Evolutionary conservation across 2,797 vertebrate genomes (phyloP).

Genomic region (Hyperoplus immaculatus): DNA sequence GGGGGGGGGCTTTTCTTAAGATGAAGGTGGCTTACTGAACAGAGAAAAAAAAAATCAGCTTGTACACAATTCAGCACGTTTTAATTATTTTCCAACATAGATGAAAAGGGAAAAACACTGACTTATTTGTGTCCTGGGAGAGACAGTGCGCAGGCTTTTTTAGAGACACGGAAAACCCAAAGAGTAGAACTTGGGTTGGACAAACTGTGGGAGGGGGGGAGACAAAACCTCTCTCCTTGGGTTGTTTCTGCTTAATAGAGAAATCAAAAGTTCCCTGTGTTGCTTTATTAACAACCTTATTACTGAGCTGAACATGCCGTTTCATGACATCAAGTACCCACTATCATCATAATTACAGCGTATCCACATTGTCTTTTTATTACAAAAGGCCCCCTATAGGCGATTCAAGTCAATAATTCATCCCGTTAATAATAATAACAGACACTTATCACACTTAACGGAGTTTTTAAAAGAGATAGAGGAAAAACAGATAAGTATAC

Average conservation of each 20-base stretch:
- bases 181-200: constrained; percentile 66
- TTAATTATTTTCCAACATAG: constrained; percentile 85
- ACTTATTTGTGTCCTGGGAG: constrained; percentile 83
- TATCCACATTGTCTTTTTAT: neutral
- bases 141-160: constrained; percentile 53
- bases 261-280: constrained; percentile 55
- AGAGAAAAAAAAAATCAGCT: constrained; percentile 84
- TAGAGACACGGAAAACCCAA: constrained; percentile 54
- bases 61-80: constrained; percentile 85
- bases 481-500: constrained; percentile 19
- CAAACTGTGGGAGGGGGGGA: constrained; percentile 48
- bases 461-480: neutral
- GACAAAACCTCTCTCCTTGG: constrained; percentile 63
- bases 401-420: constrained; percentile 33
- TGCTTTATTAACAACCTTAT: constrained; percentile 44
- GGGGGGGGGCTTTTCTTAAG: constrained; percentile 68
- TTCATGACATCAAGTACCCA: constrained; percentile 9
- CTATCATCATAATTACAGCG: constrained; percentile 12
- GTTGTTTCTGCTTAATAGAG: constrained; percentile 50
- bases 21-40: constrained; percentile 85
- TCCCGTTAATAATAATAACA: constrained; percentile 12
- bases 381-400: neutral
- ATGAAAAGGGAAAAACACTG: constrained; percentile 80
- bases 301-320: constrained; percentile 32
- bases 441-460: constrained; percentile 5